Evolutionary conservation across 2,888 invertebrate species (phyloP).

Genomic region (Brenthis hecate): DNA sequence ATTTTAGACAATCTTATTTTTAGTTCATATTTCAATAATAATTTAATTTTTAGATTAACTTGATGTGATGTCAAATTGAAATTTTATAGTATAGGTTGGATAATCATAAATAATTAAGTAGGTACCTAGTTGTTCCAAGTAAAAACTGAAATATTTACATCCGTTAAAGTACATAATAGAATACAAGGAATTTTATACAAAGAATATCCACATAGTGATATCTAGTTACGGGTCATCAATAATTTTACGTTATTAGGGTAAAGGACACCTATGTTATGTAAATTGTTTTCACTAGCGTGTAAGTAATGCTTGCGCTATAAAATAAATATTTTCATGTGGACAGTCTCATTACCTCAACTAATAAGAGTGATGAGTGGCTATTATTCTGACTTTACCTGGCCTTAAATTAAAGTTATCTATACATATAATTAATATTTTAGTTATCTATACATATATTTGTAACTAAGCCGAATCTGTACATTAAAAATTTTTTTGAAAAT

Average conservation of each 20-base stretch:
- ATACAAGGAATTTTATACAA: not conserved
- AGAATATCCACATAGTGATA: slow-evolving; percentile 44
- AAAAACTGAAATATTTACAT: too few species aligned
- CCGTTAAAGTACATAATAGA: too few species aligned
- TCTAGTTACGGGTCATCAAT: slow-evolving; percentile 31
- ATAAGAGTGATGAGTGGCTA: slow-evolving; percentile 14
- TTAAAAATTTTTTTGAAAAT: too few species aligned
- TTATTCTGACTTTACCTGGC: slow-evolving; percentile 1
- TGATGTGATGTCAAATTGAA: too few species aligned
- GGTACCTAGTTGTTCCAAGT: too few species aligned
- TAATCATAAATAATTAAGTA: too few species aligned
- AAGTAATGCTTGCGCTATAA: slow-evolving; percentile 31
- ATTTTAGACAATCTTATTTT: too few species aligned
- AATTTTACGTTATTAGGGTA: slow-evolving; percentile 39
- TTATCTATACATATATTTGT: not conserved
- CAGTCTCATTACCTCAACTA: slow-evolving; percentile 33
- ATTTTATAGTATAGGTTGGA: too few species aligned
- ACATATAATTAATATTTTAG: not conserved
- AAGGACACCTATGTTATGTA: slow-evolving; percentile 40
- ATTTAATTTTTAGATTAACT: too few species aligned
- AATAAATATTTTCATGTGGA: slow-evolving; percentile 27
- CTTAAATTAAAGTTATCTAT: not conserved
- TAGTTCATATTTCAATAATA: too few species aligned
- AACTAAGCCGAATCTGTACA: too few species aligned
- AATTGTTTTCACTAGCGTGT: slow-evolving; percentile 40